Evolutionary conservation across 2,888 invertebrate genomes (phyloP).

Genomic region (Nebria salina): DNA sequence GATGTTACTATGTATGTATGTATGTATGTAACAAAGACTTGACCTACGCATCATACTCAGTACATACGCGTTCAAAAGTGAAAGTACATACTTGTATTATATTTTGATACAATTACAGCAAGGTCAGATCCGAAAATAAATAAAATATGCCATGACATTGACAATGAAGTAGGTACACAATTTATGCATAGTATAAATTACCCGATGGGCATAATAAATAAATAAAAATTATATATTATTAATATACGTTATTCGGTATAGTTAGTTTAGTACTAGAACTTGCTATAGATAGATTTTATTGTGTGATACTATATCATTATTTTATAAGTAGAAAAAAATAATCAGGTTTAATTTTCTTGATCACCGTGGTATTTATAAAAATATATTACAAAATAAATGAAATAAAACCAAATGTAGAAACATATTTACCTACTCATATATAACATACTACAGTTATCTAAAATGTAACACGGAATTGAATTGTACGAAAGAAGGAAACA

Average conservation of each 20-base stretch:
- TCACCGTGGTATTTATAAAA: background rate
- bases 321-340: background rate
- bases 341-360: background rate
- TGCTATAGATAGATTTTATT: background rate
- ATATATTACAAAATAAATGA: background rate
- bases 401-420: background rate
- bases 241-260: background rate
- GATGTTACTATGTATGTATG: constrained; percentile 27
- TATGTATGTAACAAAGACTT: constrained; percentile 13
- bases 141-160: constrained; percentile 1
- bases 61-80: background rate
- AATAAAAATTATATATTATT: background rate
- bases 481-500: no score
- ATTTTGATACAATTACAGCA: background rate
- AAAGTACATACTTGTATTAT: no score
- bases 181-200: background rate
- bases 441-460: no score
- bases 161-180: background rate
- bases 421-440: no score
- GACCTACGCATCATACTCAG: background rate
- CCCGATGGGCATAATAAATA: constrained; percentile 1
- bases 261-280: background rate
- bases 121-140: background rate
- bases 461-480: no score
- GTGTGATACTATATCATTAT: background rate